A percentile compares a stretch with the other conserved stretches of the same genome.
phyloP scores from a whole-genome alignment of 2,113 vertebrate genomes.

The Fulica atra region DNA sequence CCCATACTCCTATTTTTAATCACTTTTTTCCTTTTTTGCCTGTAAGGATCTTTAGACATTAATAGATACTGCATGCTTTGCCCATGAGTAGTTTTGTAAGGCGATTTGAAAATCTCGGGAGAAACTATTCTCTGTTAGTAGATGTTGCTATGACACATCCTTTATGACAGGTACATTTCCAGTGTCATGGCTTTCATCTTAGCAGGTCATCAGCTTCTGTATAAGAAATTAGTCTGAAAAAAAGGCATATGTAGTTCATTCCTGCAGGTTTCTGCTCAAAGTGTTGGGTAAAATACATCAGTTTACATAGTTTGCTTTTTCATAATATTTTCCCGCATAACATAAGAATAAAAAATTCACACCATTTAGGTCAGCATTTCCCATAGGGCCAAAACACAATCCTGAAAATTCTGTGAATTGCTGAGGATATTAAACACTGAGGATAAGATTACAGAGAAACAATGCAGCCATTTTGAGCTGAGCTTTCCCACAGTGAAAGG shows the following conservation, averaged over 20 bases:
- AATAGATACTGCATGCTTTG: background rate
- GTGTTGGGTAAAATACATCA: background rate
- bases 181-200: background rate
- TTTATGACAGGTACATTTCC: background rate
- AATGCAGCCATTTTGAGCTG: constrained; percentile 74
- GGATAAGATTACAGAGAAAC: constrained; percentile 75
- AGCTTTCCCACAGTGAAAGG: constrained; percentile 75
- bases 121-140: background rate
- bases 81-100: background rate
- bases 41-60: background rate
- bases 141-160: background rate
- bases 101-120: background rate
- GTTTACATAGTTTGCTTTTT: constrained; percentile 25
- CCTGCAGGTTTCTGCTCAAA: background rate
- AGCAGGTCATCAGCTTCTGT: background rate
- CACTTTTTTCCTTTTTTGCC: background rate
- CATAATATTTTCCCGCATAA: constrained; percentile 25
- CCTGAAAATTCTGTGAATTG: constrained; percentile 68
- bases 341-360: constrained; percentile 39
- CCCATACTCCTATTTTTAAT: background rate
- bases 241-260: background rate
- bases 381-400: constrained; percentile 52
- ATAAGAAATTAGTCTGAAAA: background rate
- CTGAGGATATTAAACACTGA: constrained; percentile 67
- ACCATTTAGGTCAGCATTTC: constrained; percentile 53